Evolutionary conservation across 2,888 invertebrate species (phyloP).

Genomic region (Torymus aiolomorphi): DNA sequence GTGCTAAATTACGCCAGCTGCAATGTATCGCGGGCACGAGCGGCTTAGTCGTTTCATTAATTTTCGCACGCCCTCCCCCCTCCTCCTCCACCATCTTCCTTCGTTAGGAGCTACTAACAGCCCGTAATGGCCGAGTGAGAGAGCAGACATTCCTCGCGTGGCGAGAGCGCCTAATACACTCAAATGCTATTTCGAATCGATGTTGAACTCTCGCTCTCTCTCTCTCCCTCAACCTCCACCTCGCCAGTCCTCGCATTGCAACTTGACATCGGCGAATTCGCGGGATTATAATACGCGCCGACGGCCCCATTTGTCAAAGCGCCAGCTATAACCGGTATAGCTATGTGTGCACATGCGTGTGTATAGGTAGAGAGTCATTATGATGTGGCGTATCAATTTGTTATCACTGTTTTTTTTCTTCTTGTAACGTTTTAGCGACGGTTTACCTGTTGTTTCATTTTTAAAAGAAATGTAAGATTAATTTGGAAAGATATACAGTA

Average conservation of each 20-base stretch:
- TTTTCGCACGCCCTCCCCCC: constrained; percentile 14
- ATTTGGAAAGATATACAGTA: too few relatives aligned
- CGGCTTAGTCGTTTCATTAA: constrained; percentile 60
- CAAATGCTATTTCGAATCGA: constrained; percentile 17
- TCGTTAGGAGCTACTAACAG: constrained; percentile 30
- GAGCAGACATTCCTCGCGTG: constrained; percentile 17
- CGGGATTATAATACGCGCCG: constrained; percentile 30
- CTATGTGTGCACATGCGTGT: too few relatives aligned
- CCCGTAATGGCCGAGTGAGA: constrained; percentile 25
- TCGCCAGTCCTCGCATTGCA: not conserved
- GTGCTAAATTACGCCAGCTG: constrained; percentile 65
- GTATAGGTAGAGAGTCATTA: too few relatives aligned
- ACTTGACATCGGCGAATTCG: constrained; percentile 22
- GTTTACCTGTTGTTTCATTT: too few relatives aligned
- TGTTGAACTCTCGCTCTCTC: not conserved
- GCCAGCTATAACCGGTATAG: too few relatives aligned
- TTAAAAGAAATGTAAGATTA: too few relatives aligned
- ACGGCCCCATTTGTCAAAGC: constrained; percentile 40
- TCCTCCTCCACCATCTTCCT: not conserved
- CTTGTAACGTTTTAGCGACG: too few relatives aligned
- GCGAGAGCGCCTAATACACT: constrained; percentile 14
- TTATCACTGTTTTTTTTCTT: too few relatives aligned
- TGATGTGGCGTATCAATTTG: too few relatives aligned
- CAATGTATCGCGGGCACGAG: constrained; percentile 52
- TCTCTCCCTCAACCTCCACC: too few relatives aligned